A percentile compares a stretch with the other conserved stretches of the same genome.
These are phyloP conservation scores for Dermochelys coriacea DNA, from an alignment of 2,797 vertebrate genomes.

Conservation along the genomic window DNA sequence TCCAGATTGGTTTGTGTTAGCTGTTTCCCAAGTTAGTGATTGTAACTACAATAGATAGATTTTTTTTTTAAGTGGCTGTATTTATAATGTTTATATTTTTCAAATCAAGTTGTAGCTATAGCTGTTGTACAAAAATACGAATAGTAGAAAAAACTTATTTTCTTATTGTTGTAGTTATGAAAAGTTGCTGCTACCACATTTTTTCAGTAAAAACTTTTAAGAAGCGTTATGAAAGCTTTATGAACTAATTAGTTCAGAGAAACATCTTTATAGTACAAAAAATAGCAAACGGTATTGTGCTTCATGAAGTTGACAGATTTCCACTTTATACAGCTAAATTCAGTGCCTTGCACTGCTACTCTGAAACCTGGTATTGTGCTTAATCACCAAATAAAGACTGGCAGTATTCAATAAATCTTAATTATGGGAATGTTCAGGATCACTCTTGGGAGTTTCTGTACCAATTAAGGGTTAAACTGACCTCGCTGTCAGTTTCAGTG, in stretches of 20 bases:
- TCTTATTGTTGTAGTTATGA: not conserved
- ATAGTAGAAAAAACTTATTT: not conserved
- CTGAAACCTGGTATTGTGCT: not conserved
- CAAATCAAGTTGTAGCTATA: not conserved
- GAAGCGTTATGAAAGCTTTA: not conserved
- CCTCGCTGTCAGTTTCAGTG: slow-evolving; percentile 49
- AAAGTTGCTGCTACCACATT: not conserved
- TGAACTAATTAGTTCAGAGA: not conserved
- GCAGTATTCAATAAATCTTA: not conserved
- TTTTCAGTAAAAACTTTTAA: not conserved
- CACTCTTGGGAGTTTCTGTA: slow-evolving; percentile 1
- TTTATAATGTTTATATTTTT: not conserved
- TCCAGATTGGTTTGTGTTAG: not conserved
- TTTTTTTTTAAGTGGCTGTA: not conserved
- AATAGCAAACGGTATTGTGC: not conserved
- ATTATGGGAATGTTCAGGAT: not conserved
- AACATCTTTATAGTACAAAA: not conserved
- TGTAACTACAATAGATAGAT: not conserved
- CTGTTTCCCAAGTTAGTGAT: not conserved
- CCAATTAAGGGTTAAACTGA: slow-evolving; percentile 35
- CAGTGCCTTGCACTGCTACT: no score
- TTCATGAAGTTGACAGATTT: no score
- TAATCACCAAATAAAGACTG: not conserved
- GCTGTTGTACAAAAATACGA: not conserved
- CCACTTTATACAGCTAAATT: no score